Conservation (phyloP, 1,140 invertebrate species). For the Lasioglossum baleicum region DNA sequence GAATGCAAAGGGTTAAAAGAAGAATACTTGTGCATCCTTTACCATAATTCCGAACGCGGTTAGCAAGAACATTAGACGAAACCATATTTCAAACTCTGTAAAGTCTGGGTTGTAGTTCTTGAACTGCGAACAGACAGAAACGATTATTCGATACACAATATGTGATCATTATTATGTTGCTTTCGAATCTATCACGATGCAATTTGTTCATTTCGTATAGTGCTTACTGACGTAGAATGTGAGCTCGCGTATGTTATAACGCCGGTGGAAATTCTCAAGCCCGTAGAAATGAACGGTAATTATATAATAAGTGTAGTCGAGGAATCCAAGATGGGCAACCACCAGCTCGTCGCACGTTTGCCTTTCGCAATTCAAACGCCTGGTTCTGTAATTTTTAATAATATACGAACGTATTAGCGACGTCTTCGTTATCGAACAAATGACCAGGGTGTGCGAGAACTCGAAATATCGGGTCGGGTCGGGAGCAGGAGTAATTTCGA, state of each 20-base stretch:
- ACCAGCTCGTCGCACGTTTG: conserved; percentile 93
- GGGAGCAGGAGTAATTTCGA: no score
- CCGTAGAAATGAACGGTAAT: conserved; percentile 92
- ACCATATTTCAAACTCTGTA: conserved; percentile 98
- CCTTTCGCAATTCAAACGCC: conserved; percentile 90
- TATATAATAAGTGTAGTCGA: conserved; percentile 93
- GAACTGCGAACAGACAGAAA: conserved; percentile 86
- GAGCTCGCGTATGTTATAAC: conserved; percentile 91
- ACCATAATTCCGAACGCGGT: conserved; percentile 93
- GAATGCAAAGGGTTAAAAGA: no score
- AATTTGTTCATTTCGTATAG: conserved; percentile 45
- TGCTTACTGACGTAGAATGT: conserved; percentile 92
- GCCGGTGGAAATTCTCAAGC: conserved; percentile 90
- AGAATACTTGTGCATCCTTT: conserved; percentile 74
- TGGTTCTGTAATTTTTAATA: conserved; percentile 81
- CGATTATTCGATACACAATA: conserved; percentile 10
- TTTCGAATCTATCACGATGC: neutral
- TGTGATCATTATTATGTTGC: neutral
- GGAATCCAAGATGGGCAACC: conserved; percentile 92
- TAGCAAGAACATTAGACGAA: conserved; percentile 94
- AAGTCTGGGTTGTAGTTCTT: conserved; percentile 97
- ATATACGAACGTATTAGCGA: neutral
- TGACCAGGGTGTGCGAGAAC: no score
- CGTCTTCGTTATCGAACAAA: neutral
- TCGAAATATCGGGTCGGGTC: no score